Base-by-base conservation (phyloP, 2,113 vertebrate species). In the Caloenas nicobarica region DNA sequence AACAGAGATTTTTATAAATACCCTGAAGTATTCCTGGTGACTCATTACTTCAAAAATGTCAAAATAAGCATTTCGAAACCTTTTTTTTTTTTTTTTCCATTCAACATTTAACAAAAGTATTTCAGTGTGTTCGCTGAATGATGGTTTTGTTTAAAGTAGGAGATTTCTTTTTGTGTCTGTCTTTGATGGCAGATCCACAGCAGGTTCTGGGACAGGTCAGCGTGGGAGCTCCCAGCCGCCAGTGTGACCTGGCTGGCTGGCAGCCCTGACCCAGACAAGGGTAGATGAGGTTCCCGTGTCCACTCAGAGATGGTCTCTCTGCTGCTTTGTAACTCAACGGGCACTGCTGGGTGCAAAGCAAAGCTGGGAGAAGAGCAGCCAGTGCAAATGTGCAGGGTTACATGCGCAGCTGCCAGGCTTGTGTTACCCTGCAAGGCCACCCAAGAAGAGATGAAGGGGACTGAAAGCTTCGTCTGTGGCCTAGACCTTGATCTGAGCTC, bases 1-100 rank as follows among this genome's bases (percentile, higher is more conserved):
- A 93, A 73, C 76, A 86, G 62, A 78, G 15, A 26, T 46, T 84
- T 86, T 77, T 95, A 57, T 53, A 85, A 93, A 87, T 89, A 79
- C 29, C 14, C 14, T 19, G 6, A 38, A 72, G 58, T 69, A 69
- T 90, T 93, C 53, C 57, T 73, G 5, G 15, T 91, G 79, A 88
- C 31, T 94, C 81, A 69, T 76, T 79, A 31, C 54, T 91, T 89
- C 22, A 61, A 69, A 93, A 89, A 82, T 69, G 57, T 82, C 88
- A 96, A 76, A 76, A 85, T 54, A 93, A 73, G 73, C 73, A 64
- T 84, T 91, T 92, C 25, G 44, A 81, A 93, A 25, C 11, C 19
- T 50, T 50, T 26, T 33, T 46, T 58, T 33, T 46, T 58, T 26
- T 54, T 66, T 58, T 3, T 9, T 9, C 11, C 16, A 17, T 83